phyloP scores from a whole-genome alignment of 2,888 invertebrate species.

The Synanthedon myopaeformis region DNA sequence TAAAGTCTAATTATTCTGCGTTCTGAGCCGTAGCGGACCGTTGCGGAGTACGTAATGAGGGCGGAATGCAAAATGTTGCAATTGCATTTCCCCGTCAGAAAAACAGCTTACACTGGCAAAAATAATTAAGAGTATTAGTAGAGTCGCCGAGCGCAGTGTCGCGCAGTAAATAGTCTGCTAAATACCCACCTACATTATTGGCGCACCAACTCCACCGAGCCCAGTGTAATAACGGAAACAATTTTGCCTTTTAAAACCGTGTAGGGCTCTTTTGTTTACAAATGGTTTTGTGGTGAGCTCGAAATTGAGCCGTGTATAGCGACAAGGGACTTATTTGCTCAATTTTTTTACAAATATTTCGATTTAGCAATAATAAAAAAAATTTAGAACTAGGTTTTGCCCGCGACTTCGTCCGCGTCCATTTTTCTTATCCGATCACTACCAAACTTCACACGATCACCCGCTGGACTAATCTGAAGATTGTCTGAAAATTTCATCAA shows the following conservation, averaged over 20 bases:
- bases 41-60: slow-evolving; percentile 52
- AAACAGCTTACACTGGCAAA: slow-evolving; percentile 68
- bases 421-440: no score
- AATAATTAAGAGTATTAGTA: slow-evolving; percentile 69
- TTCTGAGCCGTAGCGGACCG: slow-evolving; percentile 58
- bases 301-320: slow-evolving; percentile 6
- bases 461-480: no score
- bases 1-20: slow-evolving; percentile 66
- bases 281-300: slow-evolving; percentile 14
- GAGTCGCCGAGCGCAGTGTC: slow-evolving; percentile 56
- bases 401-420: no score
- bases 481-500: no score
- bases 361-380: no score
- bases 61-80: slow-evolving; percentile 64
- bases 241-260: slow-evolving; percentile 53
- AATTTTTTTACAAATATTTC: no score
- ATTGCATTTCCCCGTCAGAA: slow-evolving; percentile 63
- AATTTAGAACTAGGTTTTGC: no score
- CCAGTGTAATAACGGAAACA: slow-evolving; percentile 55
- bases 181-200: slow-evolving; percentile 66
- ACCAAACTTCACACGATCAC: no score
- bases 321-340: slow-evolving; percentile 14
- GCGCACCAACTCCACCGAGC: slow-evolving; percentile 30
- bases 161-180: slow-evolving; percentile 64
- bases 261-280: slow-evolving; percentile 40